phyloP scores from a whole-genome alignment of 2,113 vertebrate species.

The Crotalus tigris region DNA sequence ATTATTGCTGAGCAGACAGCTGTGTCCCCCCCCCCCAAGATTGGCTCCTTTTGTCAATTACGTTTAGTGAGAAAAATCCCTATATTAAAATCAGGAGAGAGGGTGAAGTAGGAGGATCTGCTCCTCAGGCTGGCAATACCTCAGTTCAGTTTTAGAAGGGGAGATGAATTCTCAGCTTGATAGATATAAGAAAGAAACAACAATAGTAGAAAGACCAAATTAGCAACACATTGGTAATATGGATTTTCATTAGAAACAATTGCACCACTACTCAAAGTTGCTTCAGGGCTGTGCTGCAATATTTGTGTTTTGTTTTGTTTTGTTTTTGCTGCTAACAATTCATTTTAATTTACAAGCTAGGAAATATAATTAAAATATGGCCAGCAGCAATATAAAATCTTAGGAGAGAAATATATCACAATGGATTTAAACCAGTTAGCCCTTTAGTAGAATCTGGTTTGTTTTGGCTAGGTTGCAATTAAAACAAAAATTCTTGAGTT shows the following conservation, averaged over 20 bases:
- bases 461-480: conserved; percentile 15
- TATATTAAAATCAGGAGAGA: neutral
- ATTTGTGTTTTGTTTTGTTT: neutral
- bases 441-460: conserved; percentile 17
- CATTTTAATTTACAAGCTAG: conserved; percentile 28
- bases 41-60: neutral
- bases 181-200: neutral
- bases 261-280: neutral
- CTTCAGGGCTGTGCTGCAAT: conserved; percentile 5
- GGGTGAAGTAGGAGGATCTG: neutral
- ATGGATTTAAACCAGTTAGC: conserved; percentile 22
- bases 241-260: neutral
- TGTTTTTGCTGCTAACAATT: neutral
- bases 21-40: neutral
- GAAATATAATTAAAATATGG: conserved; percentile 37
- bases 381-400: conserved; percentile 29
- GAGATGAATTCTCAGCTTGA: neutral
- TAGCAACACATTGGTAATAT: conserved; percentile 3
- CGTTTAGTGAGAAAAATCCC: neutral
- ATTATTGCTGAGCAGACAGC: neutral
- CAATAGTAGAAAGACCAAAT: conserved; percentile 6
- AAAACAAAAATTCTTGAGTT: conserved; percentile 5
- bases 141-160: neutral
- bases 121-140: neutral
- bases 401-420: conserved; percentile 17